Percentiles rank a stretch among this genome's conserved stretches.
These are phyloP conservation scores for Discoglossus pictus DNA, from an alignment of 2,797 vertebrate genomes.

Conservation along the genomic window DNA sequence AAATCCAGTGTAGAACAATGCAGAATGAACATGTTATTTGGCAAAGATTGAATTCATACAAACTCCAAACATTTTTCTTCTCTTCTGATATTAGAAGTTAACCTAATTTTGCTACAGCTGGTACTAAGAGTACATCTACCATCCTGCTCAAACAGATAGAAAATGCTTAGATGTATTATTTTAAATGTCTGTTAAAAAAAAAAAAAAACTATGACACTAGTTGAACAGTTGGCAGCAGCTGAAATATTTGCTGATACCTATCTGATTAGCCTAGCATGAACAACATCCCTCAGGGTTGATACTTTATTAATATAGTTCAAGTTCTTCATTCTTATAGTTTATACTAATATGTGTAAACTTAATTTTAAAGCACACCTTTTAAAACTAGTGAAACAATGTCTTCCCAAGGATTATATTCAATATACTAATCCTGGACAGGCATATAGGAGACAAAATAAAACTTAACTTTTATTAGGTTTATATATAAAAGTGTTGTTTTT, in stretches of 20 bases:
- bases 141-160: not conserved
- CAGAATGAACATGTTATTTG: constrained; percentile 7
- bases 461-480: no score
- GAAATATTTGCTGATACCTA: not conserved
- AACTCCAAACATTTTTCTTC: not conserved
- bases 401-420: no score
- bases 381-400: no score
- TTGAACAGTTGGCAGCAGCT: constrained; percentile 14
- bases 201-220: constrained; percentile 21
- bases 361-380: no score
- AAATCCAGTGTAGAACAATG: no score
- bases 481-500: no score
- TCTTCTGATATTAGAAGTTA: constrained; percentile 35
- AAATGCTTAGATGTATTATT: constrained; percentile 4
- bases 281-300: no score
- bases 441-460: no score
- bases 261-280: not conserved
- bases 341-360: no score
- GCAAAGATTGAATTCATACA: constrained; percentile 2
- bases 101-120: constrained; percentile 24
- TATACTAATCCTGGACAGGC: no score
- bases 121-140: constrained; percentile 14
- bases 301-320: no score
- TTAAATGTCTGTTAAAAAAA: constrained; percentile 34
- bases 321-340: no score